Base-by-base conservation (phyloP, 2,888 invertebrate species). In the Masnerella sp. region DNA sequence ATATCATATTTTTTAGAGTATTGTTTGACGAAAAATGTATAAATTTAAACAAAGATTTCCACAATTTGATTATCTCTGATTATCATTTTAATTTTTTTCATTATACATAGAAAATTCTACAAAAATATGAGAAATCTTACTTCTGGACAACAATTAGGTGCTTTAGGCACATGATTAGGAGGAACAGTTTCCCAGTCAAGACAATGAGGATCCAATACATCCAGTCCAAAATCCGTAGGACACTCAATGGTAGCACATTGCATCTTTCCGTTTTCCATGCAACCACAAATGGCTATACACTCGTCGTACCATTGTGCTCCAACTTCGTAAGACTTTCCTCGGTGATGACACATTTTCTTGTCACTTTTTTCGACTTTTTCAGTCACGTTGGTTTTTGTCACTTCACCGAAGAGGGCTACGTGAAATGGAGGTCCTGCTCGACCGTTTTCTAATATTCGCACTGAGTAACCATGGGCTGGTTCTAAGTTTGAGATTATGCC, bases 101-200 rank as follows among this genome's bases (percentile, higher is more conserved):
- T n/a, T n/a, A n/a, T n/a, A n/a, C n/a, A n/a, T n/a, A n/a, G n/a
- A n/a, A n/a, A n/a, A n/a, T n/a, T n/a, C n/a, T n/a, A n/a, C n/a
- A n/a, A 25, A 25, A 25, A 25, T 25, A 25, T 4, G 25, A 25
- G 7, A 25, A 25, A 25, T 25, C 69, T 71, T 70, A 86, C 87
- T 79, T 86, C 81, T 0, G 95, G 95, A 82, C 96, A 96, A 85
- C 96, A 96, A 79, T 92, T 91, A 0, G 96, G 96, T 0, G 94
- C 92, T 32, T 89, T 89, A 0, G 95, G 92, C 0, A 89, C 88
- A 75, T 93, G 93, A 81, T 92, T 89, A 0, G 92, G 90, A 0
- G 95, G 95, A 15, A 92, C 92, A 0, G 94, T 93, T 70, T 95
- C 95, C 96, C 96, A 96, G 76, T 93, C 91, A 5, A 96, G 89